Evolutionary conservation across 2,113 vertebrate species (phyloP), one percentile per base, ranked within the genome.

Genomic region (Neopipo cinnamomea): DNA sequence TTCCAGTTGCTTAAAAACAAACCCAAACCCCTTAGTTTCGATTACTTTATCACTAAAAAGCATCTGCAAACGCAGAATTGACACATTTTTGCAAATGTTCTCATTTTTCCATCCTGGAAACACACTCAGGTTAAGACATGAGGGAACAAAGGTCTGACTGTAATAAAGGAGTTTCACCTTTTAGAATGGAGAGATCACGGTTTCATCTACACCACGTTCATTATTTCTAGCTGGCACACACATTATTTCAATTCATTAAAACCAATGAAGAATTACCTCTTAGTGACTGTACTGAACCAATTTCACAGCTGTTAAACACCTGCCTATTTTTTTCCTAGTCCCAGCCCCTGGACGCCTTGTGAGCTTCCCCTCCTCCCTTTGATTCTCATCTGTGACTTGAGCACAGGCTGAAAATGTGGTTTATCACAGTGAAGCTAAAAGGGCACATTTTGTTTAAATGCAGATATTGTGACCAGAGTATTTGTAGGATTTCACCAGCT

Each of bases 171-270:
- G 12, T 72, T 84, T 9, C 30, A 67, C 14, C 5, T 49, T 30
- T 33, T 31, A 31, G 7, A 61, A 83, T 4, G 5, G 7, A 52
- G 39, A 33, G 46, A 77, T 59, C n/a, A 70, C 9, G 65, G 13
- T 50, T 75, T 73, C 66, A 44, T 6, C 52, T 13, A 12, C 5
- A 55, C 14, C 77, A 46, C 1, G 0, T 6, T 15, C 0, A 0
- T n/a, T 24, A 70, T 22, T 77, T 88, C 33, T 28, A 50, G 49
- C 30, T 66, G 33, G 23, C 41, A 61, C 9, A 33, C 1, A 61
- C 19, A 39, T 73, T 19, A 35, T 6, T 84, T 87, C 71, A 70
- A 71, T 28, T 31, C 8, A 62, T 67, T 52, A 74, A 66, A 77
- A 66, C 22, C 18, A 18, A 53, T 37, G 5, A 70, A 52, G 22